phyloP scores from a whole-genome alignment of 64 coral and sea anemone species.

The Porites australiensis region DNA sequence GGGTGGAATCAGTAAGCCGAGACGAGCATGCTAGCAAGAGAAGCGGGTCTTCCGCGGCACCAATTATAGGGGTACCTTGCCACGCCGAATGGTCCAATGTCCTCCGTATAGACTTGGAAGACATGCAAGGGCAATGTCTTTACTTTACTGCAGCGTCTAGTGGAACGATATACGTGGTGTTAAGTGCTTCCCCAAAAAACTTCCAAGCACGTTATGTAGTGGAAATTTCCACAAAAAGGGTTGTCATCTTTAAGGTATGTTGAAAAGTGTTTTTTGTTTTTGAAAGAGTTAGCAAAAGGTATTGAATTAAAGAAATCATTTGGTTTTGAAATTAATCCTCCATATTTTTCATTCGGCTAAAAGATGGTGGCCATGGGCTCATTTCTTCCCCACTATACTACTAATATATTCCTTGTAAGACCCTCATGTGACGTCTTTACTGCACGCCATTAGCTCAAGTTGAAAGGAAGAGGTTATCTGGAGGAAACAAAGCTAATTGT shows the following conservation, averaged over 20 bases:
- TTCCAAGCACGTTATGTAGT: constrained; percentile 41
- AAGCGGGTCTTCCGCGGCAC: background rate
- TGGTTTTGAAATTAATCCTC: no score
- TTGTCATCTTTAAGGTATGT: constrained; percentile 65
- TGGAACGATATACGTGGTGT: constrained; percentile 53
- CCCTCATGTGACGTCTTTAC: no score
- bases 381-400: no score
- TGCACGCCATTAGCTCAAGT: no score
- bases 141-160: constrained; percentile 59
- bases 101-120: constrained; percentile 21
- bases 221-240: constrained; percentile 34
- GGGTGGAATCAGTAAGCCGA: constrained; percentile 4
- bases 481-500: no score
- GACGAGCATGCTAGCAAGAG: background rate
- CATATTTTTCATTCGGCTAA: no score
- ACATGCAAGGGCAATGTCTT: constrained; percentile 47
- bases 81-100: constrained; percentile 59
- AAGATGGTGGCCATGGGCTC: no score
- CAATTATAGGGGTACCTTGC: background rate
- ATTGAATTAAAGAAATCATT: no score
- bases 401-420: no score
- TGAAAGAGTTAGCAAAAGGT: no score
- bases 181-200: constrained; percentile 49
- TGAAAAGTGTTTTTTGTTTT: no score
- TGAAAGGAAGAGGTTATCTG: no score